These are phyloP conservation scores for Trichopoda pennipes DNA, from an alignment of 2,888 invertebrate genomes.

Conservation along the genomic window DNA sequence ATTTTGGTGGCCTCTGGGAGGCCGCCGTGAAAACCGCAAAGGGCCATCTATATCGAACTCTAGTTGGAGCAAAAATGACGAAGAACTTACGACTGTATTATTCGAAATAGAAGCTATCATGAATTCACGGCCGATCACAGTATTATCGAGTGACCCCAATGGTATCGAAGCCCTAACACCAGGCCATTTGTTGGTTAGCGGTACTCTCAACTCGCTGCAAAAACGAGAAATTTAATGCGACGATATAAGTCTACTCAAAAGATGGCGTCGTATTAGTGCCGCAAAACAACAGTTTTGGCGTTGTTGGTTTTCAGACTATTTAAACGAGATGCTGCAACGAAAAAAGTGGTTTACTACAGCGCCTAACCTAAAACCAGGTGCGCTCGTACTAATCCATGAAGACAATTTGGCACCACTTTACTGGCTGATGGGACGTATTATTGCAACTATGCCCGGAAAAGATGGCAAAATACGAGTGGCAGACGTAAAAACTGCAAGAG, in stretches of 20 bases:
- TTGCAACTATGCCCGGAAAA: constrained; percentile 10
- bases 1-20: constrained; percentile 38
- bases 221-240: background rate
- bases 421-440: constrained; percentile 37
- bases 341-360: background rate
- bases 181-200: constrained; percentile 43
- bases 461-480: constrained; percentile 31
- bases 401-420: constrained; percentile 21
- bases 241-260: constrained; percentile 1
- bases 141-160: constrained; percentile 54
- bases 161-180: constrained; percentile 59
- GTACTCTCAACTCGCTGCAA: constrained; percentile 3
- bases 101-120: constrained; percentile 64
- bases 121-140: constrained; percentile 57
- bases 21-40: constrained; percentile 25
- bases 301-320: constrained; percentile 3
- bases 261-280: constrained; percentile 15
- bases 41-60: constrained; percentile 13
- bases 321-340: constrained; percentile 18
- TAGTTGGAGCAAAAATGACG: constrained; percentile 16
- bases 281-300: constrained; percentile 6
- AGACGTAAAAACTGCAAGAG: constrained; percentile 45
- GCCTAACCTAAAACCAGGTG: background rate
- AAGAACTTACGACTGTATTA: constrained; percentile 27
- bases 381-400: constrained; percentile 50